Percentiles rank a stretch among this genome's conserved stretches.
phyloP scores from a whole-genome alignment of 2,888 invertebrate genomes.

The Conomelus anceps region DNA sequence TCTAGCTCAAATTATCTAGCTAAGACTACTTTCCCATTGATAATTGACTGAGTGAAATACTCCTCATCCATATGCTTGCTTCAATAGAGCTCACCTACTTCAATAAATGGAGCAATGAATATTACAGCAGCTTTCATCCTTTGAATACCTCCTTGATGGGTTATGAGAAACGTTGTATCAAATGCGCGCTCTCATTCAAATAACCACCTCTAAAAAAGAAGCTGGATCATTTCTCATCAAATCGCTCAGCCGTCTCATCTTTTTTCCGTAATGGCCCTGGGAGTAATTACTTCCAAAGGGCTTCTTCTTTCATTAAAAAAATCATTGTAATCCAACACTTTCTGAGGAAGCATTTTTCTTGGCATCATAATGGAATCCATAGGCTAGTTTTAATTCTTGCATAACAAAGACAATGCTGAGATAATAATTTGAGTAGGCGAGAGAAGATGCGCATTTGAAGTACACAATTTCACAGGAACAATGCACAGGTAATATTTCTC shows the following conservation, averaged over 20 bases:
- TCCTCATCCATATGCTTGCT: background rate
- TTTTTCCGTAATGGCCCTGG: background rate
- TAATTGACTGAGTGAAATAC: background rate
- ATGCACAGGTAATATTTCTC: background rate
- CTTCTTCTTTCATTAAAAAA: background rate
- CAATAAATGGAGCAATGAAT: background rate
- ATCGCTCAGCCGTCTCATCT: background rate
- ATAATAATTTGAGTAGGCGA: background rate
- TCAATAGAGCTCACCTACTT: background rate
- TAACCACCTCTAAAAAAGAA: background rate
- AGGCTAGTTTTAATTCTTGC: background rate
- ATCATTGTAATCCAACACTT: background rate
- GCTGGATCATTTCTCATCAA: background rate
- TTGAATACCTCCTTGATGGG: too few relatives aligned
- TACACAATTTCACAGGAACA: background rate
- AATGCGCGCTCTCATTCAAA: background rate
- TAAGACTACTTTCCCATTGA: background rate
- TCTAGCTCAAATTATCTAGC: background rate
- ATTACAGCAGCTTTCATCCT: background rate
- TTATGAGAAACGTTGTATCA: too few relatives aligned
- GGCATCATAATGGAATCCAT: background rate
- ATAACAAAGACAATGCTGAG: background rate
- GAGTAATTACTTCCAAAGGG: background rate
- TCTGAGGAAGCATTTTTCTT: background rate
- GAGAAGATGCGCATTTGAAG: background rate